Evolutionary conservation across 2,113 vertebrate species (phyloP).

Genomic region (Nycticorax nycticorax): DNA sequence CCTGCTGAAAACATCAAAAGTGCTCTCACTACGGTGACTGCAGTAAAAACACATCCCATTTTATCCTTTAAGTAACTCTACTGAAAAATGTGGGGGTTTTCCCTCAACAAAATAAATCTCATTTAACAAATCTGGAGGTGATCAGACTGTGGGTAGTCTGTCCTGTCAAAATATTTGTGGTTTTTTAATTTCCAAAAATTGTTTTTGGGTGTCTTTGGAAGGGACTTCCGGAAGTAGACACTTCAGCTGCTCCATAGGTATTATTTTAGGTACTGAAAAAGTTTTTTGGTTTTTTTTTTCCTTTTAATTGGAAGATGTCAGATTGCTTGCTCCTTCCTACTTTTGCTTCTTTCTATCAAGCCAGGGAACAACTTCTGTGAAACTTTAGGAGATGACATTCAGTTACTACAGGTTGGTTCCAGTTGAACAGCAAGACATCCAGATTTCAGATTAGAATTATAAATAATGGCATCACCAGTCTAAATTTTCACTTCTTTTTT

Average conservation of each 20-base stretch:
- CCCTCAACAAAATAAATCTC: not conserved
- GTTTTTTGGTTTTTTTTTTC: not conserved
- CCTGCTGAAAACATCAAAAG: not conserved
- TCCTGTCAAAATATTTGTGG: not conserved
- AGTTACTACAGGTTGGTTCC: not conserved
- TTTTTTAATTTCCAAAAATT: not conserved
- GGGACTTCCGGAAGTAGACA: not conserved
- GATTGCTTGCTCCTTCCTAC: not conserved
- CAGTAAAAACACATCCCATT: not conserved
- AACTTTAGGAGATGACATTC: not conserved
- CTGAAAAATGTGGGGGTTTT: not conserved
- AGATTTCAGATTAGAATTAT: not conserved
- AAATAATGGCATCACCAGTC: not conserved
- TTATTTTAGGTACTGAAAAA: not conserved
- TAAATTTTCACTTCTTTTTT: not conserved
- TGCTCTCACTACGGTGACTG: not conserved
- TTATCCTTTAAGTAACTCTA: not conserved
- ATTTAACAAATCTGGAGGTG: not conserved
- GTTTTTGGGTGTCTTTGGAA: not conserved
- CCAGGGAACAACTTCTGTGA: not conserved
- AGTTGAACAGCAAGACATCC: not conserved
- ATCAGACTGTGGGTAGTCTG: not conserved
- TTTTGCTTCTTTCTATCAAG: not conserved
- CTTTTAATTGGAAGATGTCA: not conserved
- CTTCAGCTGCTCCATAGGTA: not conserved